These are phyloP conservation scores for Pitangus sulphuratus DNA, from an alignment of 2,797 vertebrate genomes.

Conservation along the genomic window DNA sequence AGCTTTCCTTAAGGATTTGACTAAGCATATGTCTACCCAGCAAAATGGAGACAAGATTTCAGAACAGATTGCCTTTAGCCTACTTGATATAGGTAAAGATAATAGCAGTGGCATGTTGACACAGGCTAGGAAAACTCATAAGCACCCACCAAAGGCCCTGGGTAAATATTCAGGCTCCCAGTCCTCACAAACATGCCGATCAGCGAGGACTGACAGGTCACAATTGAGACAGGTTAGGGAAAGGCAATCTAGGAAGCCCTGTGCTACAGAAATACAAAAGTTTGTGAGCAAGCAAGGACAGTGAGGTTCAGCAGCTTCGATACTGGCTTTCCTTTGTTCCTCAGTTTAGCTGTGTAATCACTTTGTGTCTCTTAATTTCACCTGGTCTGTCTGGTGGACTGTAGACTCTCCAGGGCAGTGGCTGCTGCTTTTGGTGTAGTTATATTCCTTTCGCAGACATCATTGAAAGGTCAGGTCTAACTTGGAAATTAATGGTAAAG, in stretches of 20 bases:
- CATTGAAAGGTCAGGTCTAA: neutral
- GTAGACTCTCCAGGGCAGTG: neutral
- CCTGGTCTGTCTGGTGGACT: neutral
- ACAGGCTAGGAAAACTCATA: neutral
- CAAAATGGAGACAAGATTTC: neutral
- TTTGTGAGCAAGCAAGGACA: neutral
- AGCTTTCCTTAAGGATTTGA: constrained; percentile 56
- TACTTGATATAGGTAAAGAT: neutral
- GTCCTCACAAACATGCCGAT: neutral
- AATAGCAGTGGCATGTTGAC: neutral
- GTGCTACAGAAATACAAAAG: accelerated
- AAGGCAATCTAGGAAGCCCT: neutral
- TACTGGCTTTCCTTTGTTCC: neutral
- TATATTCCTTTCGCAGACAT: neutral
- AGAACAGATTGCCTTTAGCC: neutral
- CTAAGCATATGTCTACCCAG: neutral
- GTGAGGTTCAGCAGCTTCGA: neutral
- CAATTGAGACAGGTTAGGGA: neutral
- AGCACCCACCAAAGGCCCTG: neutral
- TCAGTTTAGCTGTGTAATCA: neutral
- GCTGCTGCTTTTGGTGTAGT: neutral
- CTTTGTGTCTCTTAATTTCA: neutral
- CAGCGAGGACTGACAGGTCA: neutral
- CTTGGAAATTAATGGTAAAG: neutral
- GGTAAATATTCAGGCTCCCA: neutral